Conservation (phyloP, 2,888 invertebrate species). For the Blastobasis adustella region DNA sequence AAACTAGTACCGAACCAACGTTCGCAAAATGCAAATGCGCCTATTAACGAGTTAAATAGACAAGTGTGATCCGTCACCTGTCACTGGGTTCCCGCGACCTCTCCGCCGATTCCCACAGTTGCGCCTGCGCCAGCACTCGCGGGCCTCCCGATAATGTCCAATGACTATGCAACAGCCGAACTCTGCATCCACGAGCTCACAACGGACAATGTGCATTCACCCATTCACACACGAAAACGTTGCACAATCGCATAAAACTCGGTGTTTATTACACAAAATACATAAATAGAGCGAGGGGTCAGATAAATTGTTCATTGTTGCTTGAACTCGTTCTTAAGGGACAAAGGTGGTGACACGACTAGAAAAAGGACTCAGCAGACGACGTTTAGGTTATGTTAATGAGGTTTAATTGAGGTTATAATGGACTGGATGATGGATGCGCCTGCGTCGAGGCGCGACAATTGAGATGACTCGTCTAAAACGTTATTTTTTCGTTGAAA, state of each 20-base stretch:
- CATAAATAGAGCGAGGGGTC: constrained; percentile 68
- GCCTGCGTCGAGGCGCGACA: constrained; percentile 46
- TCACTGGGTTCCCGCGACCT: constrained; percentile 49
- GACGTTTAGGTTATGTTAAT: constrained; percentile 63
- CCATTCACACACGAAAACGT: constrained; percentile 62
- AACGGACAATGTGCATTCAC: constrained; percentile 72
- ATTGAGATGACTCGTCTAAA: constrained; percentile 49
- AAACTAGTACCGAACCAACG: too few relatives aligned
- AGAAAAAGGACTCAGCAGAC: constrained; percentile 38
- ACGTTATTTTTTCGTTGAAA: not conserved
- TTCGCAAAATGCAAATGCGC: too few relatives aligned
- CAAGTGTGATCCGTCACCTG: constrained; percentile 35
- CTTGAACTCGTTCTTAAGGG: constrained; percentile 58
- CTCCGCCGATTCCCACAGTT: constrained; percentile 53
- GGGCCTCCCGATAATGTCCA: constrained; percentile 41
- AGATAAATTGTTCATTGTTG: constrained; percentile 59
- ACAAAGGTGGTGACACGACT: constrained; percentile 70
- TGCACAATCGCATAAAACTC: constrained; percentile 70
- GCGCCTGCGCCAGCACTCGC: constrained; percentile 37
- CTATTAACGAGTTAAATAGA: constrained; percentile 5
- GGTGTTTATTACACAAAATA: constrained; percentile 74
- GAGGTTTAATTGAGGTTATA: constrained; percentile 74
- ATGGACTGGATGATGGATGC: constrained; percentile 62
- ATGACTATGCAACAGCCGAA: constrained; percentile 66
- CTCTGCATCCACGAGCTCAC: constrained; percentile 69